Percentiles rank a stretch among this genome's conserved stretches.
phyloP scores from a whole-genome alignment of 2,888 invertebrate species.

The Dryobotodes eremita region DNA sequence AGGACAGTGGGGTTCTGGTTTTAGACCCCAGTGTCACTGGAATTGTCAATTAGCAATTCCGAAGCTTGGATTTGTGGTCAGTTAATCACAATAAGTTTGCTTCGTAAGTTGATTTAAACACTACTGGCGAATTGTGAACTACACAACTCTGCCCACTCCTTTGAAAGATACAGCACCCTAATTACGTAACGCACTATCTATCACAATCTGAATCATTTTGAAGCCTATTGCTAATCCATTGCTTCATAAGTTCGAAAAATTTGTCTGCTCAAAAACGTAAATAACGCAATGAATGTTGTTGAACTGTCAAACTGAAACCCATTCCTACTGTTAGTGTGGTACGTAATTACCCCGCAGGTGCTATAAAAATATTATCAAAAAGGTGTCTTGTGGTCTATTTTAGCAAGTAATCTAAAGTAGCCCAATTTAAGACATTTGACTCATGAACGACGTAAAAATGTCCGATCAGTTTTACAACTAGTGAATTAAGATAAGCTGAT shows the following conservation, averaged over 20 bases:
- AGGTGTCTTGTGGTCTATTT: neutral
- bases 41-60: neutral
- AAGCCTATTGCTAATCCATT: no score
- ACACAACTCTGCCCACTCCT: neutral
- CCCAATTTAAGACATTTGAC: constrained; percentile 1
- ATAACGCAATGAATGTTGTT: no score
- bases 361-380: neutral
- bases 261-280: no score
- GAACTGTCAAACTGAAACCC: no score
- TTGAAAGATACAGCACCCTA: no score
- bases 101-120: neutral
- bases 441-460: constrained; percentile 9
- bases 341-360: no score
- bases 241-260: no score
- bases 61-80: no score
- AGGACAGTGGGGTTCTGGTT: neutral
- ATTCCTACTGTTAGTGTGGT: no score
- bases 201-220: no score
- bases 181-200: no score
- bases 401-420: neutral
- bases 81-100: no score
- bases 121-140: neutral
- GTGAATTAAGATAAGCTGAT: constrained; percentile 32
- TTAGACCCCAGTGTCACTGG: neutral
- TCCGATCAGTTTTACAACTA: constrained; percentile 20